Evolutionary conservation across 2,797 vertebrate genomes (phyloP).

Genomic region (Syndactyla subalaris): DNA sequence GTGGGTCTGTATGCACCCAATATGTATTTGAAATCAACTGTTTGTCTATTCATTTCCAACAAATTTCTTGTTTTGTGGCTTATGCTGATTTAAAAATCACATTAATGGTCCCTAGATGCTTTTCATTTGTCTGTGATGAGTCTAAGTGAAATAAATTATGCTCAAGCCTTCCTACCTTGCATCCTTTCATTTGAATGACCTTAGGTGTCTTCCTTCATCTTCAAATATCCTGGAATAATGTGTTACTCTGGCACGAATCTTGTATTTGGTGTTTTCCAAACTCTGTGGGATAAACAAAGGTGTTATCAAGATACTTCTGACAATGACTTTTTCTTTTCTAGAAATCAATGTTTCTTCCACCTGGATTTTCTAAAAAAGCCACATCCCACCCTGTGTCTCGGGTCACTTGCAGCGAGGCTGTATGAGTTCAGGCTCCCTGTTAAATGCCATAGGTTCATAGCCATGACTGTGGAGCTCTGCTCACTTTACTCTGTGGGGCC

Average conservation of each 20-base stretch:
- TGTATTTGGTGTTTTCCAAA: not conserved
- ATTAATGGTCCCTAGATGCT: not conserved
- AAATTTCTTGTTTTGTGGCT: not conserved
- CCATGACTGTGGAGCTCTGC: not conserved
- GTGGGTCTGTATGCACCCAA: not conserved
- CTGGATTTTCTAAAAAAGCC: not conserved
- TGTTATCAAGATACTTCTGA: not conserved
- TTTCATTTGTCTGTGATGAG: not conserved
- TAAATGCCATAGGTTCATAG: not conserved
- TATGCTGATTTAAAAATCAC: not conserved
- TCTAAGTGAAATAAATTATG: not conserved
- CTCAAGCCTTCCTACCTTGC: not conserved
- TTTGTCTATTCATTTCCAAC: not conserved
- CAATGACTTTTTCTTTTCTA: not conserved
- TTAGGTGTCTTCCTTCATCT: not conserved
- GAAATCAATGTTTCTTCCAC: not conserved
- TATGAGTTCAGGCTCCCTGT: not conserved
- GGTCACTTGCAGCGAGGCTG: fast-evolving
- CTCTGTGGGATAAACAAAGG: not conserved
- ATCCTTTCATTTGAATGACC: not conserved
- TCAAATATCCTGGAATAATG: not conserved
- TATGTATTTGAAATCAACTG: not conserved
- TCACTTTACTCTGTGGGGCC: not conserved
- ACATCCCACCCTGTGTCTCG: not conserved
- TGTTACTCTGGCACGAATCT: not conserved